Percentiles rank a stretch among this genome's conserved stretches.
Evolutionary conservation across 2,113 vertebrate species (phyloP).

Genomic region (Axis porcinus): DNA sequence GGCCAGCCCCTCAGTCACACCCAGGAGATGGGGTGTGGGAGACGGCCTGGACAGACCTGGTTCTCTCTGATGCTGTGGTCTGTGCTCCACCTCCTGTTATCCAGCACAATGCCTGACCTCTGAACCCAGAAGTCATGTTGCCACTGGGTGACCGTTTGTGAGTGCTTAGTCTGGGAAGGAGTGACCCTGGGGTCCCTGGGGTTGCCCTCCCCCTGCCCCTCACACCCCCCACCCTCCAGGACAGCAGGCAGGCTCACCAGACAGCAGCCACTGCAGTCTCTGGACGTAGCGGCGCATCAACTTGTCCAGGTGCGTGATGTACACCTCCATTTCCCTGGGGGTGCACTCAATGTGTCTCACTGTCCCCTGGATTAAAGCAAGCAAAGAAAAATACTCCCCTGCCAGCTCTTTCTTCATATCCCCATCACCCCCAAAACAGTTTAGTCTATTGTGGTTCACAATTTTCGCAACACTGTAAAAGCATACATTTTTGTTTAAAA

Average conservation of each 20-base stretch:
- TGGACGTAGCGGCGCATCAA: constrained; percentile 73
- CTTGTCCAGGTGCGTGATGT: constrained; percentile 73
- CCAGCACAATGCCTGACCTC: background rate
- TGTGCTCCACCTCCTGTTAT: background rate
- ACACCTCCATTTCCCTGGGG: constrained; percentile 78
- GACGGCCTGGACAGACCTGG: background rate
- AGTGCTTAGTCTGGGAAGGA: background rate
- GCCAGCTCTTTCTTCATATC: background rate
- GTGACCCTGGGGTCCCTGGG: background rate
- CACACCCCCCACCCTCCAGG: fast-evolving
- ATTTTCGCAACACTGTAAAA: background rate
- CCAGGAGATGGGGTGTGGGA: background rate
- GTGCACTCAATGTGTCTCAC: constrained; percentile 84
- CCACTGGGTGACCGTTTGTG: background rate
- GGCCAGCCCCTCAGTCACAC: background rate
- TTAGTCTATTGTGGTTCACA: background rate
- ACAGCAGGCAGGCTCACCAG: constrained; percentile 74
- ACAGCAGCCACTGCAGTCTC: constrained; percentile 87
- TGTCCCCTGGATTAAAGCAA: constrained; percentile 76
- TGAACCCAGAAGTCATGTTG: background rate
- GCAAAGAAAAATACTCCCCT: background rate
- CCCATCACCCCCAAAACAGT: background rate
- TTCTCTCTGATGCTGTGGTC: background rate
- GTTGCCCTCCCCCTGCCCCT: background rate
- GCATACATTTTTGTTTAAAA: background rate